Evolutionary conservation across 1,140 invertebrate species (phyloP).

Genomic region (Choristoneura fumiferana): DNA sequence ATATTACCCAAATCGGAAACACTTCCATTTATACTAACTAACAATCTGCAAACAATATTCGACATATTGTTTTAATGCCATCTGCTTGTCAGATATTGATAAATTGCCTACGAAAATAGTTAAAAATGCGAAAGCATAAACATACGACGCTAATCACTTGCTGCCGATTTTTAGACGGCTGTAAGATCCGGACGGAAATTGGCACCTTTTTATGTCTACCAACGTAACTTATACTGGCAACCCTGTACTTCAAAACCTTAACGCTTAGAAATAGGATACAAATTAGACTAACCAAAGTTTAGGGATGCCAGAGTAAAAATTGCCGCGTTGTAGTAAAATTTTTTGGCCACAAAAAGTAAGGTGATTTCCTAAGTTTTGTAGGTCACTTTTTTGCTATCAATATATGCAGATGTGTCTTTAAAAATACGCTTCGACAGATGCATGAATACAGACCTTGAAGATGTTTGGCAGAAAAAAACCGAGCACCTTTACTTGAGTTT

Average conservation of each 20-base stretch:
- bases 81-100: conserved; percentile 58
- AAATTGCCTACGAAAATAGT: conserved; percentile 48
- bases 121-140: conserved; percentile 56
- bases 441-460: conserved; percentile 58
- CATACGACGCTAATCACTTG: conserved; percentile 66
- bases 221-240: conserved; percentile 2
- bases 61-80: conserved; percentile 36
- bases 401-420: conserved; percentile 73
- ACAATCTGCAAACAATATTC: conserved; percentile 38
- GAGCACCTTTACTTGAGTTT: conserved; percentile 59
- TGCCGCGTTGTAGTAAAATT: conserved; percentile 1
- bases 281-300: not conserved
- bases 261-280: not conserved
- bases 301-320: not conserved
- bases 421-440: conserved; percentile 68
- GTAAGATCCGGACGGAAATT: conserved; percentile 70
- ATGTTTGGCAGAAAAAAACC: conserved; percentile 55
- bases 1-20: no score
- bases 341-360: conserved; percentile 45
- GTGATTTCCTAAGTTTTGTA: conserved; percentile 65
- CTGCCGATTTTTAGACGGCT: conserved; percentile 73
- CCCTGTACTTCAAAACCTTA: not conserved
- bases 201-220: conserved; percentile 65
- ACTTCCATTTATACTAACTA: not conserved
- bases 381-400: conserved; percentile 74